phyloP scores from a whole-genome alignment of 2,888 invertebrate species.

The Scaptomyza parva region DNA sequence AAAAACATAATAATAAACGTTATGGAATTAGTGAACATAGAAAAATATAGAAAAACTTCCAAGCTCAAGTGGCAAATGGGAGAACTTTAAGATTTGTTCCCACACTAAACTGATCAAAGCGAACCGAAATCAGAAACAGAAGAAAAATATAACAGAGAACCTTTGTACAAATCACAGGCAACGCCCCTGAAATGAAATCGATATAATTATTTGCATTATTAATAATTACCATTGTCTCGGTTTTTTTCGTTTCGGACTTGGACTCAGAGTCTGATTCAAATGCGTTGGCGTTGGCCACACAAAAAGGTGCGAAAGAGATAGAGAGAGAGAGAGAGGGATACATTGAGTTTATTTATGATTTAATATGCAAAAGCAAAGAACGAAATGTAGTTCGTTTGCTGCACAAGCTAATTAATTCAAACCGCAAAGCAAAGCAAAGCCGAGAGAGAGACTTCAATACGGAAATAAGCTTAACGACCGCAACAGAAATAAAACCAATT shows the following conservation, averaged over 20 bases:
- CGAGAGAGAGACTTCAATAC: conserved; percentile 67
- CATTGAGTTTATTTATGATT: conserved; percentile 34
- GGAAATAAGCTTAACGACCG: conserved; percentile 79
- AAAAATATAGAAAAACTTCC: conserved; percentile 35
- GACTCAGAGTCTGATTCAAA: conserved; percentile 37
- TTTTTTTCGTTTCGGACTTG: conserved; percentile 21
- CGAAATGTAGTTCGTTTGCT: conserved; percentile 51
- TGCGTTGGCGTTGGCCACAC: conserved; percentile 76
- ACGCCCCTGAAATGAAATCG: conserved; percentile 77
- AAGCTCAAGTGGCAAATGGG: conserved; percentile 68
- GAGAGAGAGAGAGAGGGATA: background rate
- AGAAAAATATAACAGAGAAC: conserved; percentile 39
- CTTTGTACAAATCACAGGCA: conserved; percentile 65
- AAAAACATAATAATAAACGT: conserved; percentile 8
- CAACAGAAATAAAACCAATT: conserved; percentile 74
- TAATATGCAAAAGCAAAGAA: conserved; percentile 65
- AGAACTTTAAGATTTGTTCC: conserved; percentile 66
- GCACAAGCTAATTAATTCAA: conserved; percentile 77
- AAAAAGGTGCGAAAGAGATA: conserved; percentile 3
- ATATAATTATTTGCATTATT: conserved; percentile 79
- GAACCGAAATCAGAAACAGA: conserved; percentile 49
- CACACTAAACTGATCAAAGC: conserved; percentile 64
- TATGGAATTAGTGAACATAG: conserved; percentile 49
- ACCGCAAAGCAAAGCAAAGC: conserved; percentile 63
- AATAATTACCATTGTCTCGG: conserved; percentile 78